Conservation (phyloP, 2,888 invertebrate species). For the Agrenia bidenticulata region DNA sequence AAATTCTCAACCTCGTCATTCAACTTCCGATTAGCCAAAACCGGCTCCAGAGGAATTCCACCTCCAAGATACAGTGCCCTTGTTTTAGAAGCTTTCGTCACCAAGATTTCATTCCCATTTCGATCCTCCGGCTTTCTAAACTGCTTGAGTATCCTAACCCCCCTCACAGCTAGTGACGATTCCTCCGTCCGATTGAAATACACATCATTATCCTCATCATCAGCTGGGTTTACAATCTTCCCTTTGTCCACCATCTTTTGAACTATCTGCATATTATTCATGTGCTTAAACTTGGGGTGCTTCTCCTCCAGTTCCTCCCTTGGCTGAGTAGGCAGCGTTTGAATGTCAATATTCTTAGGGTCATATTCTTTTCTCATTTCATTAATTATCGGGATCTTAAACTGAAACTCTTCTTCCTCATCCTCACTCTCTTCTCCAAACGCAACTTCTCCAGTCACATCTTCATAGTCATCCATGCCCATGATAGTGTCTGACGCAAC, state of each 20-base stretch:
- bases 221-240: conserved; percentile 22
- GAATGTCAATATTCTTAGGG: background rate
- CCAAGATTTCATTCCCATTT: conserved; percentile 10
- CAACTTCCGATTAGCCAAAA: conserved; percentile 27
- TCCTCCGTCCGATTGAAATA: conserved; percentile 2
- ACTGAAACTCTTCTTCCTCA: conserved; percentile 21
- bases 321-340: conserved; percentile 9
- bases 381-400: background rate
- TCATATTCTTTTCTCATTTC: background rate
- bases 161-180: background rate
- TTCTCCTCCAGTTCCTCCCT: conserved; percentile 13
- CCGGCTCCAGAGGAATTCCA: conserved; percentile 31
- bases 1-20: conserved; percentile 36
- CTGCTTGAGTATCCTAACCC: background rate
- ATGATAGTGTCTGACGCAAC: no score
- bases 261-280: conserved; percentile 36
- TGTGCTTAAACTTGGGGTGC: conserved; percentile 25
- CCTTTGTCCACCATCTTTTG: conserved; percentile 37
- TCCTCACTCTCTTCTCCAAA: conserved; percentile 20
- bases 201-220: conserved; percentile 12
- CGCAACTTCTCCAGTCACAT: background rate
- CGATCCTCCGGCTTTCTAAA: background rate
- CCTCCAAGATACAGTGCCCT: conserved; percentile 11
- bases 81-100: background rate
- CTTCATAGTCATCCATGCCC: conserved; percentile 19